A percentile compares a stretch with the other conserved stretches of the same genome.
phyloP scores from a whole-genome alignment of 2,797 vertebrate species.

The Ctenosaura bakeri region DNA sequence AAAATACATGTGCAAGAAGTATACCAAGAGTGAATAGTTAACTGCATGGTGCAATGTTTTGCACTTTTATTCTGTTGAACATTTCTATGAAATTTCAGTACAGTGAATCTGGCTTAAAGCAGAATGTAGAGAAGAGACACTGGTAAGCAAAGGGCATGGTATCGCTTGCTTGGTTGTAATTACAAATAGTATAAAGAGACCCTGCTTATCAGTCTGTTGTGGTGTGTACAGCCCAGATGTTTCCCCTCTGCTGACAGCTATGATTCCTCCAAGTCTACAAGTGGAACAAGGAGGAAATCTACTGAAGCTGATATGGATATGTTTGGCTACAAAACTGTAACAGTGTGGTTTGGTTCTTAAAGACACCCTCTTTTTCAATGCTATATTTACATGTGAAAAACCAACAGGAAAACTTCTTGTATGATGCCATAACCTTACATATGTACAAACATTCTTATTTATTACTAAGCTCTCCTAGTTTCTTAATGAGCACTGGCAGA shows the following conservation, averaged over 20 bases:
- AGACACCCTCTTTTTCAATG: not conserved
- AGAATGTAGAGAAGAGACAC: slow-evolving; percentile 10
- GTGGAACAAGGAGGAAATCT: not conserved
- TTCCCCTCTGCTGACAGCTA: not conserved
- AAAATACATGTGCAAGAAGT: not conserved
- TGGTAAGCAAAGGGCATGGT: not conserved
- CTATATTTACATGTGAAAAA: slow-evolving; percentile 16
- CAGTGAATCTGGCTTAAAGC: not conserved
- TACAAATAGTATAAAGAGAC: not conserved
- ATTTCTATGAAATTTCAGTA: slow-evolving; percentile 19
- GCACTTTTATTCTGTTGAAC: slow-evolving; percentile 37
- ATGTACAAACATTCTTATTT: not conserved
- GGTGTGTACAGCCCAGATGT: slow-evolving; percentile 15
- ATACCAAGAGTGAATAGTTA: not conserved
- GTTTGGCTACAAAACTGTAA: slow-evolving; percentile 32
- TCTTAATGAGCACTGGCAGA: not conserved
- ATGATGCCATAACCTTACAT: not conserved
- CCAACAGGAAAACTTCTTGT: slow-evolving; percentile 30
- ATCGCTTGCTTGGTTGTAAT: slow-evolving; percentile 3
- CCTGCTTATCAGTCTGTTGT: not conserved
- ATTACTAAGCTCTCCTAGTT: not conserved
- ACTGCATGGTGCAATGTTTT: not conserved
- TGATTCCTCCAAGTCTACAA: accelerated
- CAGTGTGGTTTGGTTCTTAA: slow-evolving; percentile 38
- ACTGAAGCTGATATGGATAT: not conserved